Base-by-base conservation (phyloP, 1,140 invertebrate species). In the Brachionus angularis region DNA sequence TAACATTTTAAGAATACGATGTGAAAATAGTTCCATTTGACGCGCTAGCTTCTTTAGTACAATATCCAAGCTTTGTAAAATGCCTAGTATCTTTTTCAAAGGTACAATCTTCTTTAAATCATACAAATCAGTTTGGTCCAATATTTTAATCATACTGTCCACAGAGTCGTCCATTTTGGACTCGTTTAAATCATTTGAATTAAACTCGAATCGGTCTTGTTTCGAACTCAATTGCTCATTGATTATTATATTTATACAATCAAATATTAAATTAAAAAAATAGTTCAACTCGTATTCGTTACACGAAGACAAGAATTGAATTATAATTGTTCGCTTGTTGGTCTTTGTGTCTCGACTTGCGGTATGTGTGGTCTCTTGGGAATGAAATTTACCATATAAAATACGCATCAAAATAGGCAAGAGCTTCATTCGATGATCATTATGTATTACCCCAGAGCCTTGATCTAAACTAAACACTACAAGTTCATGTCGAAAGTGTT, bases 341-440 rank as follows among this genome's bases (percentile, higher is more conserved):
- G 88, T 85, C 16, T 86, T 86, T 14, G 87, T 86, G 1, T 84
- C 81, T 77, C 89, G 90, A 16, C 90, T 89, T 0, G 87, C 85
- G 0, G 87, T 86, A 72, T 86, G 84, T 71, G 84, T 82, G 0
- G 86, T 88, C 42, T 87, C 86, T 77, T 88, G 90, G 23, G 85
- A 84, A 29, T 86, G 84, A 88, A 96, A 92, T 83, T 93, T 93
- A 5, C 91, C 89, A 78, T 91, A 93, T 1, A 94, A 82, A 71
- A 95, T 88, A 77, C 90, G 86, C 78, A 95, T 84, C 7, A 96
- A 80, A 50, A 93, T 84, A 0, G 90, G 89, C 71, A 95, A 86
- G 0, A 94, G 78, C 72, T 87, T 84, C 25, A 83, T 78, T 71
- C 92, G 84, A 78, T 95, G 88, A 49, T 89, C 87, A 1, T 81